Evolutionary conservation across 1,140 invertebrate species (phyloP), one percentile per base, ranked within the genome.

Genomic region (Drosophila ananassae): DNA sequence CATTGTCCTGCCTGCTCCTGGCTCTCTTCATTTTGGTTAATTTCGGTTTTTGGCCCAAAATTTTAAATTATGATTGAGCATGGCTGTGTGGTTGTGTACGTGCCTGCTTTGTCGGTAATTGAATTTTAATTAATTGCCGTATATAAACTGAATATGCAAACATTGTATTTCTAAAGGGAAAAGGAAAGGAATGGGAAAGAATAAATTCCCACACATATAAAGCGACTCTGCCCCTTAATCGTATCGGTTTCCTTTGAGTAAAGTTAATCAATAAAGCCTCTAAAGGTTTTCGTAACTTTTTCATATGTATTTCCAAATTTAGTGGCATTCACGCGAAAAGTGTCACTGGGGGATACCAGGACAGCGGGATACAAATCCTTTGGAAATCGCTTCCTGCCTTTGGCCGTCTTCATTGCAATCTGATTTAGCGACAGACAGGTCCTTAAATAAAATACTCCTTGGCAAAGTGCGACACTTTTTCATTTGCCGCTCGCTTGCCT

Each of bases 41-140:
- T 73, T 69, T 63, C 72, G 58, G 25, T 28, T 78, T 63, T 59
- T 58, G 48, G 37, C 21, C 28, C 68, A 72, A 77, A 44, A 37
- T 37, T 84, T 62, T 53, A 68, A 77, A 84, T 79, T 64, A 73
- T 72, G 75, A 71, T 78, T 82, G 74, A 72, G 66, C 64, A 62
- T 30, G 22, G 17, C 53, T 25, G 55, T 39, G 56, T 32, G 34
- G 46, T 48, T 37, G 21, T 39, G 66, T 41, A 73, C 79, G 74
- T 77, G 57, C 39, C 58, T 50, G 44, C 44, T 56, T 44, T 47
- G 48, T 75, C 56, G 52, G 57, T 77, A 79, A 84, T 73, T 79
- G 50, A 77, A 77, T 79, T 84, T 58, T 73, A 84, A 83, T 79
- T 76, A 68, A 76, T 69, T 41, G 48, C 7, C 44, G 55, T 41